These are phyloP conservation scores for Gymnorhina tibicen DNA, from an alignment of 2,113 vertebrate genomes.

Conservation along the genomic window DNA sequence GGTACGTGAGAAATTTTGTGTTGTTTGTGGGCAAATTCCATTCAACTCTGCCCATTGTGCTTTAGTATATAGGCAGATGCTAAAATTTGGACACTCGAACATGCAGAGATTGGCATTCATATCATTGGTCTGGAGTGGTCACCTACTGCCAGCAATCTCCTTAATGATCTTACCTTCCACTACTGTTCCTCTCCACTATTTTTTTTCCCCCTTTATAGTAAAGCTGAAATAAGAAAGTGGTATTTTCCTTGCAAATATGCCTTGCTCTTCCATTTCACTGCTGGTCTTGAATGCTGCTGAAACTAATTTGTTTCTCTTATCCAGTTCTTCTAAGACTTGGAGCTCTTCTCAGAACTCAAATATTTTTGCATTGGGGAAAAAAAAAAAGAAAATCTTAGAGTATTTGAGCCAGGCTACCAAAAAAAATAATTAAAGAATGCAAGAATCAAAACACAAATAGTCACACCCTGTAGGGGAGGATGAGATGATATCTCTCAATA, in stretches of 20 bases:
- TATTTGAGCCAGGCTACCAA: not conserved
- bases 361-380: not conserved
- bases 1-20: not conserved
- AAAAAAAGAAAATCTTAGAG: not conserved
- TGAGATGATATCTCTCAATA: not conserved
- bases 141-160: not conserved
- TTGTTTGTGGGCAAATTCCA: not conserved
- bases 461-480: not conserved
- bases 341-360: not conserved
- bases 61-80: not conserved
- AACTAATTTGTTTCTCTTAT: not conserved
- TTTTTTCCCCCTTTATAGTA: not conserved
- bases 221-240: not conserved
- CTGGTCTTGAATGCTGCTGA: not conserved
- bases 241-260: not conserved
- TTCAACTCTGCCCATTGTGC: not conserved
- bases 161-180: not conserved
- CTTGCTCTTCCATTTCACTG: not conserved
- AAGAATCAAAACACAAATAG: not conserved
- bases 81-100: not conserved
- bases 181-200: not conserved
- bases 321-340: not conserved
- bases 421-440: not conserved
- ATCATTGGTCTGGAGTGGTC: rapidly evolving
- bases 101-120: not conserved